Evolutionary conservation across 2,888 invertebrate genomes (phyloP).

Genomic region (Zygaena filipendulae): DNA sequence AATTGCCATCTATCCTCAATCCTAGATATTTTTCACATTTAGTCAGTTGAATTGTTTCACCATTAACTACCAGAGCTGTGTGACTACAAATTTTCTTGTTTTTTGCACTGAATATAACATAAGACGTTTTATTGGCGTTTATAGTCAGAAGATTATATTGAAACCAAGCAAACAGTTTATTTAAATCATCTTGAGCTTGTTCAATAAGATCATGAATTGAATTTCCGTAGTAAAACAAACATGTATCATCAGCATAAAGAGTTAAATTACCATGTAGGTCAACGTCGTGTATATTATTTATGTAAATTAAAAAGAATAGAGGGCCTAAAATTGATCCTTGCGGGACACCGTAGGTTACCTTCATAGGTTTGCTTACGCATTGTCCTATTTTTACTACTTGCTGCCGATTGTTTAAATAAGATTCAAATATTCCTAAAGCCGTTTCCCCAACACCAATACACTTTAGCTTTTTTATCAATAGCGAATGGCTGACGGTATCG

Average conservation of each 20-base stretch:
- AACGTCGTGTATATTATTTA: constrained; percentile 3
- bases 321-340: no score
- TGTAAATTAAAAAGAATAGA: constrained; percentile 9
- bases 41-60: not conserved
- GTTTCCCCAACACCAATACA: constrained; percentile 6
- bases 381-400: constrained; percentile 10
- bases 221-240: not conserved
- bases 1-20: constrained; percentile 9
- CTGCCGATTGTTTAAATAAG: constrained; percentile 8
- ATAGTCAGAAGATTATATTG: constrained; percentile 9
- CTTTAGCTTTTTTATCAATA: not conserved
- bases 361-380: constrained; percentile 1
- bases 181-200: constrained; percentile 14
- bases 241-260: no score
- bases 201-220: constrained; percentile 3
- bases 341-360: constrained; percentile 8
- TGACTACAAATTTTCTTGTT: not conserved
- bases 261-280: not conserved
- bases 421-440: constrained; percentile 7
- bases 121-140: not conserved
- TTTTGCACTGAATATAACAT: constrained; percentile 1
- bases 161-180: constrained; percentile 13
- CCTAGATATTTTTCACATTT: constrained; percentile 16
- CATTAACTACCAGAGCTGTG: not conserved
- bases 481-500: not conserved